Evolutionary conservation across 37 sponge, comb jelly and placozoan genomes (phyloP).

Genomic region (Theonella swinhoei): DNA sequence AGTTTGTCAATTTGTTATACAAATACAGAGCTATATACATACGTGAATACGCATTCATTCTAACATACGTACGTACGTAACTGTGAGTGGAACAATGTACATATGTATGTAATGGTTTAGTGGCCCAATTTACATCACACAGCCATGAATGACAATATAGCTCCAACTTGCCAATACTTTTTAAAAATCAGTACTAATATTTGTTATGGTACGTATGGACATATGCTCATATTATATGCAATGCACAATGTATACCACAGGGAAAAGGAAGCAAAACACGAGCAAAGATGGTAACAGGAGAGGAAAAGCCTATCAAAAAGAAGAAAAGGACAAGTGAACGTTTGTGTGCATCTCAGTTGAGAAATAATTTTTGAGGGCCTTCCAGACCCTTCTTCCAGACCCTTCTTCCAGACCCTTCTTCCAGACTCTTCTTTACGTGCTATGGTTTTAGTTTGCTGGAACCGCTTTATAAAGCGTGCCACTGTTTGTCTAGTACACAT

Average conservation of each 20-base stretch:
- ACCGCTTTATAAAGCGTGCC: not conserved
- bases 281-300: not conserved
- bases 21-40: not conserved
- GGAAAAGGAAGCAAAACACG: no score
- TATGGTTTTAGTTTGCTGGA: not conserved
- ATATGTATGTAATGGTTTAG: not conserved
- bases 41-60: not conserved
- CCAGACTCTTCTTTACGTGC: not conserved
- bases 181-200: no score
- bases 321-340: not conserved
- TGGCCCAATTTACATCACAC: no score
- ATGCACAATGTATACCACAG: not conserved
- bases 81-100: not conserved
- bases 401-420: not conserved
- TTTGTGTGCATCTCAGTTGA: not conserved
- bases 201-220: no score
- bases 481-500: not conserved
- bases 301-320: not conserved
- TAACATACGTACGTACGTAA: not conserved
- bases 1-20: not conserved
- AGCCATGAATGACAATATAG: no score
- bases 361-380: not conserved
- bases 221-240: no score
- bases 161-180: not conserved
- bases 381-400: not conserved